These are phyloP conservation scores for Natrix natrix DNA, from an alignment of 2,797 vertebrate species.

Conservation along the genomic window DNA sequence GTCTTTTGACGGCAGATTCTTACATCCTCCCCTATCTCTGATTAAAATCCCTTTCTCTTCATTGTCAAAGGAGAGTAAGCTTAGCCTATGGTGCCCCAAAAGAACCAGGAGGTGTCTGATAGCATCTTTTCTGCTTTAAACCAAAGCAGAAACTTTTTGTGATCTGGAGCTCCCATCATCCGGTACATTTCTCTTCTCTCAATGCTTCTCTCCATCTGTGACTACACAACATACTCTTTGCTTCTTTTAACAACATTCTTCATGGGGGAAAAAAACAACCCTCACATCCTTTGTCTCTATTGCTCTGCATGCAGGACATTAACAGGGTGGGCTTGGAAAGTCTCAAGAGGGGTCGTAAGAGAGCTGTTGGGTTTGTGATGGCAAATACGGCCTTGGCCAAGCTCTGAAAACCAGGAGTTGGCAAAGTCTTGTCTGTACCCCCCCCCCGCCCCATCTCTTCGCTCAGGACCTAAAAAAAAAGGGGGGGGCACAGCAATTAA, in stretches of 20 bases:
- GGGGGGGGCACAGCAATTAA: no score
- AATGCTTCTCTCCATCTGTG: not conserved
- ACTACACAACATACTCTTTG: not conserved
- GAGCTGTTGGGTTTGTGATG: not conserved
- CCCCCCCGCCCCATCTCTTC: not conserved
- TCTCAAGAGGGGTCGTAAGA: not conserved
- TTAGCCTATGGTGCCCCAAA: not conserved
- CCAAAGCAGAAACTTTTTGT: not conserved
- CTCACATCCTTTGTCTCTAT: not conserved
- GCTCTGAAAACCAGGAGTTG: not conserved
- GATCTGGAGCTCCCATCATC: not conserved
- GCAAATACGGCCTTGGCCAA: not conserved
- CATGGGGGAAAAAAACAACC: rapidly evolving
- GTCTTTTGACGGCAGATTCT: not conserved
- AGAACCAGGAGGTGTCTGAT: not conserved
- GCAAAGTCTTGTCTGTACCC: not conserved
- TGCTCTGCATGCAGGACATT: not conserved
- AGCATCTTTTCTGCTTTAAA: not conserved
- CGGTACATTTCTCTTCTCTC: not conserved
- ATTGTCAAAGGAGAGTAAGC: not conserved
- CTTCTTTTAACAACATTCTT: not conserved
- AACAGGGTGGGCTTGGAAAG: not conserved
- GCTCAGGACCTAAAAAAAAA: not conserved
- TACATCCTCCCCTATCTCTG: not conserved
- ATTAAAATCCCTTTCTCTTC: not conserved